A percentile compares a stretch with the other conserved stretches of the same genome.
These are phyloP conservation scores for Lysiphlebus fabarum DNA, from an alignment of 1,140 invertebrate genomes.

Conservation along the genomic window DNA sequence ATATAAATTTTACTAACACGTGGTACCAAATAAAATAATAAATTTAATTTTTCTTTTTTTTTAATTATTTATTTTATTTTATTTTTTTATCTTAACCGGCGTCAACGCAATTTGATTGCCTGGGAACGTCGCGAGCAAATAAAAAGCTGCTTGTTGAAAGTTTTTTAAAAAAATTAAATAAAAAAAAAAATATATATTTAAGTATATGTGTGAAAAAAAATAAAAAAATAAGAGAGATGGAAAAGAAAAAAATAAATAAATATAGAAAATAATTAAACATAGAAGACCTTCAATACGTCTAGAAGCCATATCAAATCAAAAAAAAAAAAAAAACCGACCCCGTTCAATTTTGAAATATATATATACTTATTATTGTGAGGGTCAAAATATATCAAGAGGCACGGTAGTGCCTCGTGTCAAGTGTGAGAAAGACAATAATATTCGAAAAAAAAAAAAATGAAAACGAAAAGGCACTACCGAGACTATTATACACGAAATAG, in stretches of 20 bases:
- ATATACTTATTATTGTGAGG: no score
- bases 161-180: neutral
- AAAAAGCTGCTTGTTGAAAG: neutral
- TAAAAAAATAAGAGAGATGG: no score
- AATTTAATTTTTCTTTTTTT: neutral
- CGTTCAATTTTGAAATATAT: no score
- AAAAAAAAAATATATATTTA: constrained; percentile 11
- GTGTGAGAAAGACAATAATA: no score
- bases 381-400: no score
- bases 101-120: constrained; percentile 8
- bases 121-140: constrained; percentile 6
- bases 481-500: no score
- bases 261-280: neutral
- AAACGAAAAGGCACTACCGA: no score
- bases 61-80: neutral
- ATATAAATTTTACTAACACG: neutral
- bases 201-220: neutral
- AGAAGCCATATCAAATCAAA: neutral
- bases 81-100: neutral
- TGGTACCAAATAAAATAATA: neutral
- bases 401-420: no score
- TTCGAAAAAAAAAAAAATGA: no score
- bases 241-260: neutral
- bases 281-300: neutral
- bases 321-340: no score